Percentiles rank a stretch among this genome's conserved stretches.
Conservation (phyloP, 2,797 vertebrate species). For the Babyrousa celebensis region DNA sequence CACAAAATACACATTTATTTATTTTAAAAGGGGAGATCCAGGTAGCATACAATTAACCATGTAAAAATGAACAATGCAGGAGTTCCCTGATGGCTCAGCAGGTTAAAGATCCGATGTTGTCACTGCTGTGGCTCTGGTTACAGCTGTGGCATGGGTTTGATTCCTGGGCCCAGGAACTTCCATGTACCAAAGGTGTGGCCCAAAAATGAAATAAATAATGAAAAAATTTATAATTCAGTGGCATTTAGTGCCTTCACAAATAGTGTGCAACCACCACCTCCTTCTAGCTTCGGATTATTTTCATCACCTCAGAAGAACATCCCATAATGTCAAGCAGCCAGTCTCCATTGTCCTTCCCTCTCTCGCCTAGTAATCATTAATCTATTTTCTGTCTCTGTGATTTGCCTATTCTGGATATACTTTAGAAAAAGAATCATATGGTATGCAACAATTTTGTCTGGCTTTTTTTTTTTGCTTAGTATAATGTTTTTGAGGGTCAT, state of each 20-base stretch:
- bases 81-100: no score
- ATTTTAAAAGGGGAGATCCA: neutral
- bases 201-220: no score
- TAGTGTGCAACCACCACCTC: neutral
- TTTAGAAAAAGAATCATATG: neutral
- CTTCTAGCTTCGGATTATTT: neutral
- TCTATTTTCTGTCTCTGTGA: neutral
- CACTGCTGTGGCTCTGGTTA: no score
- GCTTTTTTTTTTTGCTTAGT: neutral
- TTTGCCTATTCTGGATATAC: neutral
- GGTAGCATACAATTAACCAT: neutral
- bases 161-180: no score
- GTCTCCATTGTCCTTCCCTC: neutral
- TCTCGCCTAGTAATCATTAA: neutral
- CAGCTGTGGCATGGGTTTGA: no score
- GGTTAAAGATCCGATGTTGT: no score
- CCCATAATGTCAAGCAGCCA: neutral
- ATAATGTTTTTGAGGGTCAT: neutral
- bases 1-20: neutral
- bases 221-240: neutral
- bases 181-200: no score
- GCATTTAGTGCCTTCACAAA: neutral
- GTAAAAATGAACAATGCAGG: neutral
- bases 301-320: neutral
- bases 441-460: neutral